These are phyloP conservation scores for Electrophaes corylata DNA, from an alignment of 2,888 invertebrate genomes.

Conservation along the genomic window DNA sequence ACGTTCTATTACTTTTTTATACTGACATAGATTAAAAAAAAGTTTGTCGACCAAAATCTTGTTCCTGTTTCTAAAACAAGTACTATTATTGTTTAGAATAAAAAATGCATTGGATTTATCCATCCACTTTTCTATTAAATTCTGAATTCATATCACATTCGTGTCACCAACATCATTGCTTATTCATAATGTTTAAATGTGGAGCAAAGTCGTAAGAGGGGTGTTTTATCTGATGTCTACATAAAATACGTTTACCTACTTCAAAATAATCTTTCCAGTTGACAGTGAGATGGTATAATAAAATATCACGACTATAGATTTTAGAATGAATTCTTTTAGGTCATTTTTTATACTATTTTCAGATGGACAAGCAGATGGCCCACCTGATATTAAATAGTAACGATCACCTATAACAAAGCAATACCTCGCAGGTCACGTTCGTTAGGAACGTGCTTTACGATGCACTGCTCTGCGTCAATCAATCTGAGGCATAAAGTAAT, in stretches of 20 bases:
- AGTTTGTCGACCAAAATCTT: no score
- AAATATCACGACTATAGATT: not conserved
- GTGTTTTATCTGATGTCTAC: slow-evolving; percentile 32
- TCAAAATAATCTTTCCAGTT: slow-evolving; percentile 12
- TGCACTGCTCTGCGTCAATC: no score
- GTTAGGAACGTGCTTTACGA: no score
- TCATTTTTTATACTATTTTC: not conserved
- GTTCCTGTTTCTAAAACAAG: not conserved
- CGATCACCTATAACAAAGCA: no score
- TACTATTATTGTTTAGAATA: not conserved
- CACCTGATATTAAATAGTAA: no score
- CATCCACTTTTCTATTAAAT: not conserved
- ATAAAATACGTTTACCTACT: slow-evolving; percentile 50
- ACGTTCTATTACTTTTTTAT: no score
- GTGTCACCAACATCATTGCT: slow-evolving; percentile 46
- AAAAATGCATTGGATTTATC: not conserved
- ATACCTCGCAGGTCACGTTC: no score
- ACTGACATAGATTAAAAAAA: no score
- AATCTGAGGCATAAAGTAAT: no score
- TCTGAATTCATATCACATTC: slow-evolving; percentile 27
- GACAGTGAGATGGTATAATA: not conserved
- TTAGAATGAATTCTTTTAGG: not conserved
- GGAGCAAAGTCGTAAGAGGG: slow-evolving; percentile 25
- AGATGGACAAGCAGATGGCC: no score
- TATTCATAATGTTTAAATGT: slow-evolving; percentile 48